Evolutionary conservation across 1,140 invertebrate genomes (phyloP).

Genomic region (Drosophila murphyi): DNA sequence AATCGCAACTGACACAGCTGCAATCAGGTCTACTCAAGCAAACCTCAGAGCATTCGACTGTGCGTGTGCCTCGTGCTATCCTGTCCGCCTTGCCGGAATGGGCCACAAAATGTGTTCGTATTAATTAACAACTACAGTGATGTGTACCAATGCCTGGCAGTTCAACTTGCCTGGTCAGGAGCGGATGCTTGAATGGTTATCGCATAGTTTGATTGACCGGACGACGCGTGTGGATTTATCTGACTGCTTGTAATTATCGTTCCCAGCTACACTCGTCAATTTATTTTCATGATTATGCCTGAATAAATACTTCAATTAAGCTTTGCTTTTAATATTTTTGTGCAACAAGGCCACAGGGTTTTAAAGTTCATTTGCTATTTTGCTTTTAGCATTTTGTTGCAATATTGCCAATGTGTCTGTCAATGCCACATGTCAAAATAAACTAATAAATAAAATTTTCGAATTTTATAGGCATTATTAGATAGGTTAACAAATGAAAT

Average conservation of each 20-base stretch:
- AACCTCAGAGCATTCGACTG: conserved; percentile 2
- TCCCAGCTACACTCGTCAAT: conserved; percentile 19
- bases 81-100: conserved; percentile 1
- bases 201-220: conserved; percentile 73
- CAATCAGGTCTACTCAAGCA: conserved; percentile 20
- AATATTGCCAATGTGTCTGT: not conserved
- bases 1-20: conserved; percentile 46
- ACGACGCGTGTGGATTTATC: conserved; percentile 46
- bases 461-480: no score
- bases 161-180: conserved; percentile 32
- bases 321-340: conserved; percentile 20
- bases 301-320: conserved; percentile 62
- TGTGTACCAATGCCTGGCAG: conserved; percentile 51
- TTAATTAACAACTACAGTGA: conserved; percentile 82
- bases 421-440: not conserved
- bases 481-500: not conserved
- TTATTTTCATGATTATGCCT: conserved; percentile 51
- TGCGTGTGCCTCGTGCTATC: conserved; percentile 58
- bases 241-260: conserved; percentile 27
- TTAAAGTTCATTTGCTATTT: conserved; percentile 22
- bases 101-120: conserved; percentile 52
- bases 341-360: conserved; percentile 14
- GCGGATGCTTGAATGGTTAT: conserved; percentile 66
- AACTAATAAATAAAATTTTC: no score
- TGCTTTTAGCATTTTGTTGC: not conserved